Conservation (phyloP, 2,888 invertebrate genomes). For the Leptinotarsa haldemani region DNA sequence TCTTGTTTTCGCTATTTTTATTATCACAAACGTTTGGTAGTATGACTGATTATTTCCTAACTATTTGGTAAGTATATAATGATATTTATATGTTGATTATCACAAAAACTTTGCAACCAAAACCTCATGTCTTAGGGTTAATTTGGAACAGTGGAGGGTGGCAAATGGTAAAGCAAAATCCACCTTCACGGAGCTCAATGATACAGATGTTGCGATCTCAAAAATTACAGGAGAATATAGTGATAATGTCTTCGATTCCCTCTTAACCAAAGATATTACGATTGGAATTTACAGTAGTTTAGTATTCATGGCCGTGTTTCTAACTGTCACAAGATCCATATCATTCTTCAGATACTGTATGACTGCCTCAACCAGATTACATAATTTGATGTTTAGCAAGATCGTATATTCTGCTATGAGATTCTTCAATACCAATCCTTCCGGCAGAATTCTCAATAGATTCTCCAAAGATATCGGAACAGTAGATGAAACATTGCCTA, state of each 20-base stretch:
- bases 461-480: conserved; percentile 77
- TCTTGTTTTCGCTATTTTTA: conserved; percentile 68
- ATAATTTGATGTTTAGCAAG: conserved; percentile 66
- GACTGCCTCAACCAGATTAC: conserved; percentile 68
- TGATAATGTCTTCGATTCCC: neutral
- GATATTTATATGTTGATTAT: conserved; percentile 74
- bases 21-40: conserved; percentile 69
- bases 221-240: neutral
- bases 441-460: conserved; percentile 72
- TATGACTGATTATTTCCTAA: conserved; percentile 82
- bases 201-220: neutral
- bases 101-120: conserved; percentile 61
- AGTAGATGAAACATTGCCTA: conserved; percentile 67
- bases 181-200: neutral
- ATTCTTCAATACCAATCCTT: conserved; percentile 76
- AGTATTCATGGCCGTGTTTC: conserved; percentile 58
- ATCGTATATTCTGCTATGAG: conserved; percentile 72
- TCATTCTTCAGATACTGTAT: conserved; percentile 68
- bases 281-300: conserved; percentile 60
- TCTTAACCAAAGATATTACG: conserved; percentile 47
- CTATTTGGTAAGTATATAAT: conserved; percentile 76
- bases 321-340: conserved; percentile 63
- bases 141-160: conserved; percentile 65
- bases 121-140: conserved; percentile 41
- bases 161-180: conserved; percentile 67